phyloP scores from a whole-genome alignment of 1,140 invertebrate species.

The Drosophila arizonae region DNA sequence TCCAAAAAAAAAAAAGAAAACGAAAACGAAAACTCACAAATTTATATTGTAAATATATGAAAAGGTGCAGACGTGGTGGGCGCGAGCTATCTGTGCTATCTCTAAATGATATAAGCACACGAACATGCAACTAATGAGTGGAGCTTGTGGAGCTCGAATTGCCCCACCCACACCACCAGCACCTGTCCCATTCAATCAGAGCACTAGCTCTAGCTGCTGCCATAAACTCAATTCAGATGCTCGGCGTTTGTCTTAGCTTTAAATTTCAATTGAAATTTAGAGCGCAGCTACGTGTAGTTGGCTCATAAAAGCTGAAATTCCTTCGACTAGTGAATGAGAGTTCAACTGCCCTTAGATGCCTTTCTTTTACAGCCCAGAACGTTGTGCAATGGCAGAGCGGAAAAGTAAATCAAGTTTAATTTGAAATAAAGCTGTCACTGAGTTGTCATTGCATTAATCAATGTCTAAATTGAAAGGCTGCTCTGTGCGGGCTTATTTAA shows the following conservation, averaged over 20 bases:
- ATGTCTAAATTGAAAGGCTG: too few species aligned
- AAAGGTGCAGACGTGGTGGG: constrained; percentile 1
- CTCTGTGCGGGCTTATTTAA: not conserved
- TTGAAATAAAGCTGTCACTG: not conserved
- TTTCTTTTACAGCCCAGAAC: not conserved
- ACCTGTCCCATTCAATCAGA: not conserved
- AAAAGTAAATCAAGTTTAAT: not conserved
- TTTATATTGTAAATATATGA: constrained; percentile 65
- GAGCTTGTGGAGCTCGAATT: constrained; percentile 15
- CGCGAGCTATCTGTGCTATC: constrained; percentile 27
- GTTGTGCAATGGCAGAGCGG: too few species aligned
- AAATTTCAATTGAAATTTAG: constrained; percentile 71
- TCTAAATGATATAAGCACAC: constrained; percentile 70
- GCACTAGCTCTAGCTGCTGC: constrained; percentile 3
- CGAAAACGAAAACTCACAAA: constrained; percentile 42
- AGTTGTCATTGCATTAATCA: not conserved
- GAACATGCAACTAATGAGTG: constrained; percentile 75
- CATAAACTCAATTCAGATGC: constrained; percentile 22
- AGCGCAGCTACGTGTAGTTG: constrained; percentile 50
- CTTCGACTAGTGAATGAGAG: not conserved
- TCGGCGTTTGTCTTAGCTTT: constrained; percentile 26
- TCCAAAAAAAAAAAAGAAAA: constrained; percentile 37
- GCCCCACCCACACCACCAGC: not conserved
- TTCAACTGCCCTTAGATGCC: not conserved
- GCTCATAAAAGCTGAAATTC: not conserved